Percentiles rank a stretch among this genome's conserved stretches.
These are phyloP conservation scores for Tychaedon coryphoeus DNA, from an alignment of 2,113 vertebrate species.

Conservation along the genomic window DNA sequence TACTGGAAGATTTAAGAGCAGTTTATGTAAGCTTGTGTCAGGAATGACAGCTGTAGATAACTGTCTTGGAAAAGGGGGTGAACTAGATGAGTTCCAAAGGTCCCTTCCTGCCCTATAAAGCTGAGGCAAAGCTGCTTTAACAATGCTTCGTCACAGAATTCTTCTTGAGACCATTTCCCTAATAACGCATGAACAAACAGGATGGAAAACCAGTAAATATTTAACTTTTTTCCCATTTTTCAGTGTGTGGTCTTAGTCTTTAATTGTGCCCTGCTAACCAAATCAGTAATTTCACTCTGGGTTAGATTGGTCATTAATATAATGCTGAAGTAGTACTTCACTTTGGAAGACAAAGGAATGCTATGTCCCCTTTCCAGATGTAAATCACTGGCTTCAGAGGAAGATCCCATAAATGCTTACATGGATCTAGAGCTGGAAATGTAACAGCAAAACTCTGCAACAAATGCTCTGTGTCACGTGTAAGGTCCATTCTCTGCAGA, in stretches of 20 bases:
- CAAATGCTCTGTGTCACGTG: rapidly evolving
- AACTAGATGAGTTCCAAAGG: background rate
- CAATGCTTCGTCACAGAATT: background rate
- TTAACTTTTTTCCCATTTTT: background rate
- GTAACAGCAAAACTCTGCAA: background rate
- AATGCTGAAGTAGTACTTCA: background rate
- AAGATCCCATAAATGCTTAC: background rate
- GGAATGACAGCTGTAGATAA: background rate
- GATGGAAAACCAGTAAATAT: background rate
- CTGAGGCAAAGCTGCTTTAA: background rate
- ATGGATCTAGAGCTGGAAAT: background rate
- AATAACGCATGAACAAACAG: background rate
- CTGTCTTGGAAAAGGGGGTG: background rate
- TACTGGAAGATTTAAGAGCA: background rate
- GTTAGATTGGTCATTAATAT: background rate
- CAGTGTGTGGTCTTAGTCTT: background rate
- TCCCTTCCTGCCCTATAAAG: background rate
- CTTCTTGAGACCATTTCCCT: background rate
- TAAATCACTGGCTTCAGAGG: background rate
- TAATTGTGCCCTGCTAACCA: background rate
- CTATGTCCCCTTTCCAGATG: background rate
- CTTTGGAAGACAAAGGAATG: background rate
- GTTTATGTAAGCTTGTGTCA: background rate
- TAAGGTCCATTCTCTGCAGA: background rate
- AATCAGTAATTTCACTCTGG: background rate